Base-by-base conservation (phyloP, 2,888 invertebrate genomes). In the Anticlea derivata region DNA sequence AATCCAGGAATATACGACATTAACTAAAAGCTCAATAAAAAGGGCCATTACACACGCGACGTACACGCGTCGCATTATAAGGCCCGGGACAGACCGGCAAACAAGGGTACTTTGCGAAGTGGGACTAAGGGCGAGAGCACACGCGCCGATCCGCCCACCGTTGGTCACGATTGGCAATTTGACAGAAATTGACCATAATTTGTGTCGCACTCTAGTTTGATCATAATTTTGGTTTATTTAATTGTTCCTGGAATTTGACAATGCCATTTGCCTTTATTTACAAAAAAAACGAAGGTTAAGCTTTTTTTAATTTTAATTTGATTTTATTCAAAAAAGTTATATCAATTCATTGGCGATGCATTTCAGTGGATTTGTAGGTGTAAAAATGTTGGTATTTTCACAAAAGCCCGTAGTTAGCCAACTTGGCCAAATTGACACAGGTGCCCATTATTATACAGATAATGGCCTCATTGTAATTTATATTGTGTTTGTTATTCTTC, bases 11-110 rank as follows among this genome's bases (percentile, higher is more conserved):
- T 44, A 49, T 53, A 45, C 65, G 71, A 70, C 67, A 61, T 63
- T 44, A 53, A 62, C 66, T 74, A 76, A 77, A 80, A 78, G 71
- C 73, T 63, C 67, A 68, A 72, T 74, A 70, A 77, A 75, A 72
- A 77, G 72, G 75, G 74, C 67, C 65, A 68, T 61, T 73, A 61
- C 75, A 68, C 86, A 86, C 88, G 85, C 78, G 84, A 55, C 80
- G 45, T 45, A 49, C 83, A 80, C 86, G 84, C 80, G 84, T 58
- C 71, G 39, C 30, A 33, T 44, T 50, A 40, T 49, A 58, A 51
- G 48, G 67, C 57, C 60, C 67, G 60, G 62, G 64, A 63, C 73
- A 69, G 70, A 66, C 64, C 58, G 58, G 34, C 66, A 62, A 56
- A 67, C 68, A 64, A 77, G 80, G 79, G 78, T 68, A 47, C 61